phyloP scores from a whole-genome alignment of 2,113 vertebrate genomes.

The Scatophagus argus region DNA sequence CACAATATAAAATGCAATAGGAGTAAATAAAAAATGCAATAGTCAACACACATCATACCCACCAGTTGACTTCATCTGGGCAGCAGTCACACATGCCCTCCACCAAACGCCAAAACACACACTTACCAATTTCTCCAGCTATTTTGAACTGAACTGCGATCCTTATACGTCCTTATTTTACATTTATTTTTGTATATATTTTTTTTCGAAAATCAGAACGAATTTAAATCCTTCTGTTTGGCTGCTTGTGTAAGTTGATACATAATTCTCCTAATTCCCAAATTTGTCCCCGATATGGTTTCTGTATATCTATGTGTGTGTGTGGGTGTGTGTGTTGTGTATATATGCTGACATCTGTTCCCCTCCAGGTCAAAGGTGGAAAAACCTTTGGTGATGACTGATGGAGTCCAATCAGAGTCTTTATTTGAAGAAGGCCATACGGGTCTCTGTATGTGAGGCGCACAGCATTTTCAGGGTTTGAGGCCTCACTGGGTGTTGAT shows the following conservation, averaged over 20 bases:
- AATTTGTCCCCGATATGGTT: neutral
- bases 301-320: neutral
- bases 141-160: neutral
- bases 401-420: constrained; percentile 67
- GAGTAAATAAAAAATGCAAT: no score
- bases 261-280: constrained; percentile 1
- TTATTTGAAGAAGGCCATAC: constrained; percentile 52
- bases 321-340: constrained; percentile 6
- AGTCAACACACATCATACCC: neutral
- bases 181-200: neutral
- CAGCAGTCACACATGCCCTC: neutral
- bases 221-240: no score
- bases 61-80: neutral
- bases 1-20: neutral
- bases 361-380: constrained; percentile 42
- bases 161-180: neutral
- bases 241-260: neutral
- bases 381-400: constrained; percentile 53
- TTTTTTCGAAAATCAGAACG: no score
- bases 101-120: neutral
- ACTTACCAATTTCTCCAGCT: neutral
- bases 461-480: constrained; percentile 52
- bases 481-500: constrained; percentile 60
- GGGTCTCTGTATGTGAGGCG: constrained; percentile 39
- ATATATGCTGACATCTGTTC: constrained; percentile 40